phyloP scores from a whole-genome alignment of 2,113 vertebrate genomes.

The Festucalex cinctus region DNA sequence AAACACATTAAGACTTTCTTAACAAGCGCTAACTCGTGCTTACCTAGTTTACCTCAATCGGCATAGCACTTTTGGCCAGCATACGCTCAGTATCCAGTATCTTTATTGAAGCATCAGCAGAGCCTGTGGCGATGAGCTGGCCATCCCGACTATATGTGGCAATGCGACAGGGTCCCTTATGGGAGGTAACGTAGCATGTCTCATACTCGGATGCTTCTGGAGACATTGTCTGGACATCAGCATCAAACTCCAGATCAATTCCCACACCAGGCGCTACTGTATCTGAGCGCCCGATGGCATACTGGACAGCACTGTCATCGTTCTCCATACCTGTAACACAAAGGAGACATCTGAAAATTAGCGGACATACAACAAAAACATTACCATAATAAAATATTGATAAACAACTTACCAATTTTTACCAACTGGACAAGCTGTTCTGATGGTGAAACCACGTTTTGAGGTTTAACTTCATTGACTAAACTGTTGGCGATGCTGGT shows the following conservation, averaged over 20 bases:
- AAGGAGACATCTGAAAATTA: too few species aligned
- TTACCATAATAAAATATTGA: background rate
- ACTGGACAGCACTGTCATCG: slow-evolving; percentile 91
- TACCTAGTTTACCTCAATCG: slow-evolving; percentile 82
- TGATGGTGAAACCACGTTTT: slow-evolving; percentile 88
- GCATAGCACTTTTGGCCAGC: slow-evolving; percentile 98
- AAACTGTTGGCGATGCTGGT: slow-evolving; percentile 92
- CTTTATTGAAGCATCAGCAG: slow-evolving; percentile 96
- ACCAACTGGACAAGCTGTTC: slow-evolving; percentile 97
- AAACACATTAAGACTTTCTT: background rate
- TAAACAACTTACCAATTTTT: slow-evolving; percentile 80
- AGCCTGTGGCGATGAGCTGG: slow-evolving; percentile 94
- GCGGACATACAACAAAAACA: background rate
- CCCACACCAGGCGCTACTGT: slow-evolving; percentile 93
- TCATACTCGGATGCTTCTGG: slow-evolving; percentile 96
- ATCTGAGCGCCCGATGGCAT: slow-evolving; percentile 95
- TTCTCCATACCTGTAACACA: slow-evolving; percentile 89
- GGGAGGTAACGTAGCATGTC: slow-evolving; percentile 96
- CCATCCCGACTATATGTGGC: slow-evolving; percentile 95
- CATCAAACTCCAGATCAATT: slow-evolving; percentile 95
- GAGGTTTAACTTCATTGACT: slow-evolving; percentile 92
- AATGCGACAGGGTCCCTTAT: slow-evolving; percentile 93
- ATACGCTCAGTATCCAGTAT: slow-evolving; percentile 97
- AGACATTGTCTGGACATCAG: slow-evolving; percentile 97
- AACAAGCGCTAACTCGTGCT: background rate